Conservation (phyloP, 2,797 vertebrate genomes). For the Smutsia gigantea region DNA sequence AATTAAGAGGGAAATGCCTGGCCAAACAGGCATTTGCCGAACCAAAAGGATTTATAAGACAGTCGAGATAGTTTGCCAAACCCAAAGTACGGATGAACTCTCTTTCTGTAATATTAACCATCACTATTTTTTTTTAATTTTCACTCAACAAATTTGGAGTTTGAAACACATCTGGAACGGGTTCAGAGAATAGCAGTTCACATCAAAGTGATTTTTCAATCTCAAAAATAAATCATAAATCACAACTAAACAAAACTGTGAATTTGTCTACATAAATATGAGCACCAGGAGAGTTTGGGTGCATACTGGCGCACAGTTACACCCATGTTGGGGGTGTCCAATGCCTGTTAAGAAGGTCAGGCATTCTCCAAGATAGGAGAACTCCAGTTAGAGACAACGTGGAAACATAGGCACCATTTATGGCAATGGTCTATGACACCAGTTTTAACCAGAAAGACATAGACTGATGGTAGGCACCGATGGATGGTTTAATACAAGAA, state of each 20-base stretch:
- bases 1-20: conserved; percentile 53
- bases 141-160: conserved; percentile 41
- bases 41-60: not conserved
- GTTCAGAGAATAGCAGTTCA: conserved; percentile 56
- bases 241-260: not conserved
- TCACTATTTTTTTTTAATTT: not conserved
- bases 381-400: not conserved
- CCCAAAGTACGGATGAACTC: not conserved
- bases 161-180: conserved; percentile 66
- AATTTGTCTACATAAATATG: conserved; percentile 2
- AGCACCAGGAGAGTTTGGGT: not conserved
- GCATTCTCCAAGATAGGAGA: conserved; percentile 23
- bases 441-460: conserved; percentile 52
- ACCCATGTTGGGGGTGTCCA: not conserved
- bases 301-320: not conserved
- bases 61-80: conserved; percentile 38
- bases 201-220: conserved; percentile 67
- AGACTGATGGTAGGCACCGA: not conserved
- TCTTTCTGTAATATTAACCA: conserved; percentile 30
- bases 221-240: conserved; percentile 49
- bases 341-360: not conserved
- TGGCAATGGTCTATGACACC: rapidly evolving
- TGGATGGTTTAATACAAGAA: not conserved
- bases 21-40: conserved; percentile 61
- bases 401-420: not conserved